Conservation (phyloP, 1,140 invertebrate species). For the Oscheius sp. region DNA sequence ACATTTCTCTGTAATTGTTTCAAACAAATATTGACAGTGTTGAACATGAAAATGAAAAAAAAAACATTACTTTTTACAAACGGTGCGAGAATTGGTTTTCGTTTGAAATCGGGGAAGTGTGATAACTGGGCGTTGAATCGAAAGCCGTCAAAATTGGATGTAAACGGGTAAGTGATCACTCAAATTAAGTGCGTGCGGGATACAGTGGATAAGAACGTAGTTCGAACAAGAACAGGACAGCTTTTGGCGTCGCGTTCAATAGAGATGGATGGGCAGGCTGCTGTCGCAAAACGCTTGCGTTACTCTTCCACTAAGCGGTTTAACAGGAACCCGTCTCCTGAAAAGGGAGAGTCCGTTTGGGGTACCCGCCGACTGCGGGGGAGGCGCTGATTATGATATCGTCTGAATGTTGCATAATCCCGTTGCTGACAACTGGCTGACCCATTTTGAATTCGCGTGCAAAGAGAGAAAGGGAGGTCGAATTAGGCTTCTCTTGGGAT, state of each 20-base stretch:
- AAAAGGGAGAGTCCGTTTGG: neutral
- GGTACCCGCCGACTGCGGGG: neutral
- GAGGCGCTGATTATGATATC: conserved; percentile 5
- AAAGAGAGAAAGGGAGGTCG: neutral
- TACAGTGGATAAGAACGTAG: neutral
- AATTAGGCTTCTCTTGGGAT: neutral
- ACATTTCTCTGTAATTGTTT: neutral
- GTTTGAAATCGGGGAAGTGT: no score
- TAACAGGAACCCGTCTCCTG: neutral
- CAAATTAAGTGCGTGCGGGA: neutral
- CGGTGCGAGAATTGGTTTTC: no score
- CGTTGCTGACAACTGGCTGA: conserved; percentile 6
- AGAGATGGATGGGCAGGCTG: neutral
- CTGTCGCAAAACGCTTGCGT: conserved; percentile 3
- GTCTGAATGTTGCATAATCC: conserved; percentile 21
- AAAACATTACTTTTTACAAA: neutral
- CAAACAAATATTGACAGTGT: conserved; percentile 13
- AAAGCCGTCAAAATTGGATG: no score
- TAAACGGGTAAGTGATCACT: no score
- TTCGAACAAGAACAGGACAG: neutral
- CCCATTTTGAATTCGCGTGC: neutral
- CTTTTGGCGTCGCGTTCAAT: neutral
- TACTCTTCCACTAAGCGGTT: neutral
- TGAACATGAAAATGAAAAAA: neutral
- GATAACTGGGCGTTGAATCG: no score